Conservation (phyloP, 2,113 vertebrate genomes). For the Seriola aureovittata region DNA sequence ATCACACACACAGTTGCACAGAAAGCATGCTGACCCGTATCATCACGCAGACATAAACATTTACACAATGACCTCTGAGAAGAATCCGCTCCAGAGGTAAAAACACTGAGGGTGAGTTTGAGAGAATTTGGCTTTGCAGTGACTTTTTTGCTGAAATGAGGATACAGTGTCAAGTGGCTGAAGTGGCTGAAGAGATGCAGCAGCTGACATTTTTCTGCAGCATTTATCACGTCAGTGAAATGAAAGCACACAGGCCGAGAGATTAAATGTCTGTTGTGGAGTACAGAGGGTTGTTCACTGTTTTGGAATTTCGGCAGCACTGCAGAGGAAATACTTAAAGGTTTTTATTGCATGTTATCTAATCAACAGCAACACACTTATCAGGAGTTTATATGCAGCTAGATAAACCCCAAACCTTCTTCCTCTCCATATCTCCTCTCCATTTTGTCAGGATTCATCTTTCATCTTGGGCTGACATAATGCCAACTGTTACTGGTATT, state of each 20-base stretch:
- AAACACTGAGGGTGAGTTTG: not conserved
- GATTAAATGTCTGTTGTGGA: conserved; percentile 37
- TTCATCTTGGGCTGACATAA: not conserved
- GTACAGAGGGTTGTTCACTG: conserved; percentile 26
- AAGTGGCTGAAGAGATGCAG: conserved; percentile 44
- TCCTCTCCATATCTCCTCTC: not conserved
- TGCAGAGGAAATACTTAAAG: conserved; percentile 19
- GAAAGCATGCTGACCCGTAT: conserved; percentile 27
- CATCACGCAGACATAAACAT: conserved; percentile 38
- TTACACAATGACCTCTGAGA: conserved; percentile 27
- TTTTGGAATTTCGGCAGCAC: conserved; percentile 32
- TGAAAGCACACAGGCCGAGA: conserved; percentile 37
- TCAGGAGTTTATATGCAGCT: not conserved
- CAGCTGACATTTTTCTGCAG: conserved; percentile 50
- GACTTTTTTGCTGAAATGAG: conserved; percentile 32
- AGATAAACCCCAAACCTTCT: not conserved
- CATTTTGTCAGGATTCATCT: not conserved
- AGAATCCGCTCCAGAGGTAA: conserved; percentile 1
- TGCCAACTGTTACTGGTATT: not conserved
- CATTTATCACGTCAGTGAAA: conserved; percentile 40
- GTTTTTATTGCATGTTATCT: conserved; percentile 17
- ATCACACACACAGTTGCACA: conserved; percentile 15
- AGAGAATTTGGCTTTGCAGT: conserved; percentile 16
- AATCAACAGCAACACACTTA: conserved; percentile 12
- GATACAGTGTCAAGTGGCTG: conserved; percentile 33